Evolutionary conservation across 2,113 vertebrate species (phyloP), one percentile per base, ranked within the genome.

Genomic region (Platysteira castanea): DNA sequence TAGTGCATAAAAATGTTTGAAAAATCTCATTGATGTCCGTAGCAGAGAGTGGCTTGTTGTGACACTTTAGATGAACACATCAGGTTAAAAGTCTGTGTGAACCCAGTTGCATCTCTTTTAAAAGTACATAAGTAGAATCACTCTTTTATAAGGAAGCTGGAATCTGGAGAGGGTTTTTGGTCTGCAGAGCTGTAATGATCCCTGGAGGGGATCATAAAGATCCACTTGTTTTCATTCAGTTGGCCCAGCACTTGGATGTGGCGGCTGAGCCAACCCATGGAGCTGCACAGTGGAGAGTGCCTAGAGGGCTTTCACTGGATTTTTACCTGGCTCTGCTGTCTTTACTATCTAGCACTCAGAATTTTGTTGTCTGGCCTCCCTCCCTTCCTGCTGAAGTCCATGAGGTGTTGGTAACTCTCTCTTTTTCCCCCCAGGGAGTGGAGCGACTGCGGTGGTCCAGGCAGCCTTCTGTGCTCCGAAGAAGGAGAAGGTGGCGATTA

Each of bases 401-500:
- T 11, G 1, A 49, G 26, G 26, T 50, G n/a, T 61, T 90, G 56
- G 54, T 95, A 21, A 92, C 18, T 93, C n/a, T 93, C 42, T 96
- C 61, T 65, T 31, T 93, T 91, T 17, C 7, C 93, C 95, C 89
- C 6, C 94, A 98, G 98, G 98, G 42, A 98, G 98, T 3, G 98
- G 98, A 95, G 98, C 98, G 27, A 99, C 99, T 19, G 99, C 99
- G 0, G 99, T 99, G 95, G 99, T 99, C 70, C 99, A 99, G 93
- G 99, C 99, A 52, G 99, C 99, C 0, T 99, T 98, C 89, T 99
- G 99, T 64, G 76, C 85, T 52, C 99, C 99, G 1, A 99, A 99
- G 95, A 99, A 99, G 96, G 99, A 99, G 97, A 99, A 98, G 95
- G 99, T 99, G 97, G 99, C 99, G 4, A 99, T 99, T 93, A 99